phyloP scores from a whole-genome alignment of 2,113 vertebrate genomes.

The Perognathus longimembris region DNA sequence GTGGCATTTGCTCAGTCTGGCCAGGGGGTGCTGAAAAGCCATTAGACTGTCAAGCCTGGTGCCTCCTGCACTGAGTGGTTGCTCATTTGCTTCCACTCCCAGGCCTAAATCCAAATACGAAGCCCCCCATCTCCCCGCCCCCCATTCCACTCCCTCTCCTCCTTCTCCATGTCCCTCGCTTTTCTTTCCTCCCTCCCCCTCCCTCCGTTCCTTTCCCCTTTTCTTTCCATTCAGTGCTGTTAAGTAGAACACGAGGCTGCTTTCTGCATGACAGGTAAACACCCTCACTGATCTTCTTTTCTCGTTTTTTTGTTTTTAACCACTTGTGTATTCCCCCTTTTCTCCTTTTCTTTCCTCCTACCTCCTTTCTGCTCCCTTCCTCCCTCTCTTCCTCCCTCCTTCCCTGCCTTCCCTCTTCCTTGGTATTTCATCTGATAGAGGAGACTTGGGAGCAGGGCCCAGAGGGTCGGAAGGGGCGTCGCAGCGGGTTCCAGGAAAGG shows the following conservation, averaged over 20 bases:
- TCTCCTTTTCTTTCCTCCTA: not conserved
- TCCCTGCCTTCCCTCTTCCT: not conserved
- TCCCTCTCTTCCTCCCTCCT: too few relatives aligned
- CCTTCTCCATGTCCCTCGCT: not conserved
- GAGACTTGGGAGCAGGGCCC: conserved; percentile 69
- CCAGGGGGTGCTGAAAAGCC: not conserved
- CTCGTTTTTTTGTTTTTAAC: not conserved
- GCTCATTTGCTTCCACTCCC: not conserved
- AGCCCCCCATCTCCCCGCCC: not conserved
- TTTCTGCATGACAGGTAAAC: fast-evolving
- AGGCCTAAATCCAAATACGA: conserved; percentile 18
- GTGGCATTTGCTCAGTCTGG: not conserved
- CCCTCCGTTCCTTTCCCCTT: too few relatives aligned
- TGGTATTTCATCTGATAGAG: conserved; percentile 72
- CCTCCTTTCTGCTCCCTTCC: not conserved
- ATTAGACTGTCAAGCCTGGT: not conserved
- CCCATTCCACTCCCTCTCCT: fast-evolving
- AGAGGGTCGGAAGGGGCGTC: conserved; percentile 70
- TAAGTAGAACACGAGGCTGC: not conserved
- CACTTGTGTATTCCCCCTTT: not conserved
- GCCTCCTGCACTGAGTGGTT: not conserved
- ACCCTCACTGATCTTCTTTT: not conserved
- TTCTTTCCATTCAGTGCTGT: not conserved
- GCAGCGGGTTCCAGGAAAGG: conserved; percentile 66
- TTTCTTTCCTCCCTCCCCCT: not conserved